Evolutionary conservation across 2,888 invertebrate genomes (phyloP), one percentile per base, ranked within the genome.

Genomic region (Diaprepes abbreviatus): DNA sequence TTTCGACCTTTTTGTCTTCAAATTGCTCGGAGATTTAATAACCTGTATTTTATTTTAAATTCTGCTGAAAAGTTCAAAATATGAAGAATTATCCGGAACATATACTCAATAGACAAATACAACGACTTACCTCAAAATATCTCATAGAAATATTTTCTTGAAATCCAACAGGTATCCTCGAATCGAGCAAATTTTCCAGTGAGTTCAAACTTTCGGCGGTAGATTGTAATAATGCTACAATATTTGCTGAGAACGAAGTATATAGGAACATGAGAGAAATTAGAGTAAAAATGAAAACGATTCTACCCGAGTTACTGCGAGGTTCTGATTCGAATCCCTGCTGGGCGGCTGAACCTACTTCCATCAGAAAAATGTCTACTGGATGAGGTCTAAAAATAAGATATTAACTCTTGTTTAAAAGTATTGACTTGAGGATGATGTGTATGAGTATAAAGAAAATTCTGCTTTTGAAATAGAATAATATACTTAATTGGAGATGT

Each of bases 171-270:
- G 87, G 87, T 6, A 92, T 81, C 0, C 89, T 89, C 0, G 90
- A 89, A 10, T 84, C 74, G 0, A 87, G 81, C 12, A 91, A 84
- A 73, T 89, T 88, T 0, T 85, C 79, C 9, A 89, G 72, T 0
- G 85, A 88, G 36, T 82, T 85, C 58, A 91, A 88, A 50, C 88
- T 87, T 63, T 85, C 83, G 0, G 89, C 88, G 0, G 90, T 88
- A 0, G 90, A 88, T 75, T 90, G 90, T 2, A 91, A 85, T 7
- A 91, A 81, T 4, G 89, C 90, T 1, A 91, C 90, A 45, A 91
- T 90, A 79, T 89, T 90, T 0, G 91, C 91, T 0, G 90, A 88
- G 77, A 90, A 91, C 0, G 91, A 88, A 0, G 89, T 88, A 79
- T 89, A 90, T 12, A 91, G 79, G 58, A 88, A 87, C 86, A 88